Percentiles rank a stretch among this genome's conserved stretches.
phyloP scores from a whole-genome alignment of 2,797 vertebrate genomes.

The Rhabdomys pumilio region DNA sequence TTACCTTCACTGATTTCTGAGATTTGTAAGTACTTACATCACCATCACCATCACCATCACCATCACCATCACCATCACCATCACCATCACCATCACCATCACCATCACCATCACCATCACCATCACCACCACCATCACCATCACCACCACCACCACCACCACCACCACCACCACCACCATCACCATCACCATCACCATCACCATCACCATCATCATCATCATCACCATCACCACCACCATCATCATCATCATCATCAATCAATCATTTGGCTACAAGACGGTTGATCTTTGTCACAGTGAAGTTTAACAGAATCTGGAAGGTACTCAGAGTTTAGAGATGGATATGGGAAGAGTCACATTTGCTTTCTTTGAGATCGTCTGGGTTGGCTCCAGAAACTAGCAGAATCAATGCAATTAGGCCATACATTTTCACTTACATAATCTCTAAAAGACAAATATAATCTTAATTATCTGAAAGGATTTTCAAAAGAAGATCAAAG shows the following conservation, averaged over 20 bases:
- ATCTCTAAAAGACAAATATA: neutral
- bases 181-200: too few species aligned
- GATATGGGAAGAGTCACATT: neutral
- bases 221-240: too few species aligned
- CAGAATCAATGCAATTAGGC: neutral
- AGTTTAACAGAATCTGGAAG: neutral
- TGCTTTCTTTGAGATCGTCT: neutral
- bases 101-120: too few species aligned
- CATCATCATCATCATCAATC: too few species aligned
- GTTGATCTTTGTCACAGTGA: neutral
- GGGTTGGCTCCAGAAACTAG: neutral
- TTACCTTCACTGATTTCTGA: slow-evolving; percentile 25
- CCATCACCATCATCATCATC: too few species aligned
- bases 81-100: too few species aligned
- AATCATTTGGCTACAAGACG: neutral
- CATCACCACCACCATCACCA: too few species aligned
- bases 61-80: too few species aligned
- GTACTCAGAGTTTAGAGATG: neutral
- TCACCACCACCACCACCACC: too few species aligned
- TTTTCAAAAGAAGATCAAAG: neutral
- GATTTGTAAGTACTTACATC: neutral
- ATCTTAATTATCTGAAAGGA: neutral
- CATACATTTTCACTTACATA: neutral
- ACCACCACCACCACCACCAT: neutral
- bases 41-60: neutral